Conservation (phyloP, 2,888 invertebrate genomes). For the Pollenia angustigena region DNA sequence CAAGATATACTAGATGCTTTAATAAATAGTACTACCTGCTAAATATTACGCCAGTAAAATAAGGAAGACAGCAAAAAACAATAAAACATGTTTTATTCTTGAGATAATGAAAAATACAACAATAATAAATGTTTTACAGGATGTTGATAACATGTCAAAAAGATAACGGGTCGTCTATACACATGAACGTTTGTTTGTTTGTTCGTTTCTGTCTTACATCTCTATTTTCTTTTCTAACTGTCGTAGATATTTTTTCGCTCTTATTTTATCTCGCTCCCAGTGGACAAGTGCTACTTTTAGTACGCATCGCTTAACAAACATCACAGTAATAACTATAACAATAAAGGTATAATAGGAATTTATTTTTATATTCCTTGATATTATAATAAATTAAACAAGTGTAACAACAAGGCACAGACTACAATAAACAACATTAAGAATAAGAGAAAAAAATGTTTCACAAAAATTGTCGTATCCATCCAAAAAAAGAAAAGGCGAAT, state of each 20-base stretch:
- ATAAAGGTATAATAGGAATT: conserved; percentile 62
- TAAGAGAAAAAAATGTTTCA: not conserved
- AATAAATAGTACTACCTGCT: not conserved
- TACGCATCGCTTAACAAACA: conserved; percentile 58
- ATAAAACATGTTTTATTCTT: conserved; percentile 24
- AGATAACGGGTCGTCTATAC: conserved; percentile 17
- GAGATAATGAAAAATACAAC: conserved; percentile 41
- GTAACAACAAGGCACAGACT: conserved; percentile 35
- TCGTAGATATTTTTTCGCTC: conserved; percentile 13
- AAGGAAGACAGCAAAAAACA: conserved; percentile 10
- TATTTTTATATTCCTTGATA: conserved; percentile 63
- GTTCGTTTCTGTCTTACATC: not conserved
- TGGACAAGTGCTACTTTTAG: conserved; percentile 56
- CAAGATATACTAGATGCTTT: too few species aligned
- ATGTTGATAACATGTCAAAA: conserved; percentile 59
- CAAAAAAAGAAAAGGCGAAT: not conserved
- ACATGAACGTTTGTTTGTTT: not conserved
- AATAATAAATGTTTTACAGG: conserved; percentile 27
- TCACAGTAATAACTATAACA: conserved; percentile 55
- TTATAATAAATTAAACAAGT: conserved; percentile 63
- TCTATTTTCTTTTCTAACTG: conserved; percentile 10
- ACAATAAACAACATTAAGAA: conserved; percentile 26
- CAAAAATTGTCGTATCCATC: too few species aligned
- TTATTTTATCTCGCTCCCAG: conserved; percentile 43
- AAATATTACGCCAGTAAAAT: not conserved